These are phyloP conservation scores for Caranx melampygus DNA, from an alignment of 2,113 vertebrate species.

Conservation along the genomic window DNA sequence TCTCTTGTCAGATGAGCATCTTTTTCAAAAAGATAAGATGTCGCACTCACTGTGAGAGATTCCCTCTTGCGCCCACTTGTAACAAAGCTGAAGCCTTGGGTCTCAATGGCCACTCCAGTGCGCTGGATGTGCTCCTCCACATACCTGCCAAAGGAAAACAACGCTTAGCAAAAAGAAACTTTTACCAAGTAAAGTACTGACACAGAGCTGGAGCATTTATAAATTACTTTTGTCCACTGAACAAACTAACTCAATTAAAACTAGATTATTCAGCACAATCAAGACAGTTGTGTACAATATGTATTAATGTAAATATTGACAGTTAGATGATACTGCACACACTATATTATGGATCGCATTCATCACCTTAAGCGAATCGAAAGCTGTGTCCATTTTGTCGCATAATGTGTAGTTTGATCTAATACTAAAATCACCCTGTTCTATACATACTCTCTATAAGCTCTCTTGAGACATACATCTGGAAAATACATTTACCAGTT, in stretches of 20 bases:
- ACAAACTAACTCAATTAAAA: neutral
- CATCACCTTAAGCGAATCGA: neutral
- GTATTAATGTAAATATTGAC: neutral
- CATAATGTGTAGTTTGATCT: neutral
- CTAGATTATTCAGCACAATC: neutral
- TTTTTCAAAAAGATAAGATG: neutral
- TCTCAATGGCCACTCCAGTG: conserved; percentile 89
- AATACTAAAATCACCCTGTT: too few relatives aligned
- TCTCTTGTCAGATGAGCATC: neutral
- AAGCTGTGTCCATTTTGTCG: neutral
- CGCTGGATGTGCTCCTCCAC: conserved; percentile 90
- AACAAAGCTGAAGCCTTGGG: conserved; percentile 89
- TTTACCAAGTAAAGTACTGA: neutral
- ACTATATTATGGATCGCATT: neutral
- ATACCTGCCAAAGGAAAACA: conserved; percentile 80
- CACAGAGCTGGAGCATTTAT: neutral
- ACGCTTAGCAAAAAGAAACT: neutral
- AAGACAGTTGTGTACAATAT: neutral
- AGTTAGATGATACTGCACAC: neutral
- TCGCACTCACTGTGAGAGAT: conserved; percentile 85
- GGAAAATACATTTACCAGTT: conserved; percentile 82
- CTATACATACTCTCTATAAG: neutral
- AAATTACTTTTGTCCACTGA: neutral
- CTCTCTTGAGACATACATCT: neutral
- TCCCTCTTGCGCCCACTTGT: conserved; percentile 89